These are phyloP conservation scores for Ophonus ardosiacus DNA, from an alignment of 2,888 invertebrate genomes.

Conservation along the genomic window DNA sequence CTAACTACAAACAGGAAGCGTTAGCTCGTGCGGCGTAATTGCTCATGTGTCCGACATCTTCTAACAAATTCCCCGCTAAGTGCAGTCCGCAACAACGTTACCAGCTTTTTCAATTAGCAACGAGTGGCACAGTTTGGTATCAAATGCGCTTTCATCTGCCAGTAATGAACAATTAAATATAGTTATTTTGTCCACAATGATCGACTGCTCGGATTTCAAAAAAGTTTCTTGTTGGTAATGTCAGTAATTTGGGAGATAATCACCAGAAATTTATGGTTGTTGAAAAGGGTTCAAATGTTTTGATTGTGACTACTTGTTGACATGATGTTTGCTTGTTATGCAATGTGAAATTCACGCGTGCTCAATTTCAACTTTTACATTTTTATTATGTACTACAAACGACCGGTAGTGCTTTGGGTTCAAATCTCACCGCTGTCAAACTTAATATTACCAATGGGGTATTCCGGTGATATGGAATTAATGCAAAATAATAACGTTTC, in stretches of 20 bases:
- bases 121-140: conserved; percentile 48
- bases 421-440: too few species aligned
- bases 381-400: background rate
- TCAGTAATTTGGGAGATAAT: conserved; percentile 7
- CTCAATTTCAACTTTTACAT: background rate
- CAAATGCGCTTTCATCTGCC: conserved; percentile 43
- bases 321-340: conserved; percentile 9
- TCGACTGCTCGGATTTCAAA: conserved; percentile 16
- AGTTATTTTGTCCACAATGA: conserved; percentile 30
- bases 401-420: background rate
- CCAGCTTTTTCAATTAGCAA: conserved; percentile 58
- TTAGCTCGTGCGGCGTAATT: conserved; percentile 35
- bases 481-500: too few species aligned
- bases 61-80: conserved; percentile 37
- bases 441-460: too few species aligned
- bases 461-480: too few species aligned
- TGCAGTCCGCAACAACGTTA: conserved; percentile 2
- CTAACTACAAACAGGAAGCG: conserved; percentile 31
- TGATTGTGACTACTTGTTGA: conserved; percentile 5
- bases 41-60: conserved; percentile 31
- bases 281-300: conserved; percentile 39
- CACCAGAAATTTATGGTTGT: conserved; percentile 3
- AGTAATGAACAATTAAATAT: conserved; percentile 42
- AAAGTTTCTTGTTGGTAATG: conserved; percentile 6
- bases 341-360: conserved; percentile 11